Percentiles rank a stretch among this genome's conserved stretches.
phyloP scores from a whole-genome alignment of 1,140 invertebrate species.

The Sinonovacula constricta region DNA sequence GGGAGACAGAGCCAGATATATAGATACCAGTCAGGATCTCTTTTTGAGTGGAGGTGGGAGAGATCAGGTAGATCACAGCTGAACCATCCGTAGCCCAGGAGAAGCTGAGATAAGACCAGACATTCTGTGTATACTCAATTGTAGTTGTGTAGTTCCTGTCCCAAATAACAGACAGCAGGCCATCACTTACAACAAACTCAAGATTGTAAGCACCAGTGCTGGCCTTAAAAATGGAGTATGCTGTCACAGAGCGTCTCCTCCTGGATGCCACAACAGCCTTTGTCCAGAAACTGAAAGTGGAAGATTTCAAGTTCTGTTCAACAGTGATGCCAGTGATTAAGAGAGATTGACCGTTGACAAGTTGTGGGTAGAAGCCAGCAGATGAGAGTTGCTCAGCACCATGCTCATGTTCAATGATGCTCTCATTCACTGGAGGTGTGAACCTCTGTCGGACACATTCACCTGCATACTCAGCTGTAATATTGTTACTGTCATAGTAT shows the following conservation, averaged over 20 bases:
- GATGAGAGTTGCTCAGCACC: constrained; percentile 14
- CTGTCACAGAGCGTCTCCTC: constrained; percentile 9
- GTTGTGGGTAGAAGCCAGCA: constrained; percentile 14
- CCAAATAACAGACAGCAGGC: constrained; percentile 23
- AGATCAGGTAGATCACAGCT: constrained; percentile 25
- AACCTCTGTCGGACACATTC: constrained; percentile 13
- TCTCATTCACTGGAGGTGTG: background rate
- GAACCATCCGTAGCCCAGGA: constrained; percentile 25
- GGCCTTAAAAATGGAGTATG: background rate
- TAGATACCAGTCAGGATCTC: constrained; percentile 4
- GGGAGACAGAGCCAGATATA: background rate
- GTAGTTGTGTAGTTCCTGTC: constrained; percentile 14
- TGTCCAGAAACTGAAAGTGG: constrained; percentile 24
- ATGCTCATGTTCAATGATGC: constrained; percentile 25
- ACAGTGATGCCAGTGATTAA: constrained; percentile 13
- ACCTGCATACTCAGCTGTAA: constrained; percentile 9
- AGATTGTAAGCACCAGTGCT: constrained; percentile 1
- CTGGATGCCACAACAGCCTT: background rate
- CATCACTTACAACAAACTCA: constrained; percentile 11
- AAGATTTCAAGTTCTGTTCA: constrained; percentile 5
- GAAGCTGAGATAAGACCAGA: constrained; percentile 39
- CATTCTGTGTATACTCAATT: background rate
- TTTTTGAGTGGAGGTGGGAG: constrained; percentile 5
- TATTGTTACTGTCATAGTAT: background rate
- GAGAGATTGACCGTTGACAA: constrained; percentile 6